Base-by-base conservation (phyloP, 2,888 invertebrate species). In the Campopleginae sp. region DNA sequence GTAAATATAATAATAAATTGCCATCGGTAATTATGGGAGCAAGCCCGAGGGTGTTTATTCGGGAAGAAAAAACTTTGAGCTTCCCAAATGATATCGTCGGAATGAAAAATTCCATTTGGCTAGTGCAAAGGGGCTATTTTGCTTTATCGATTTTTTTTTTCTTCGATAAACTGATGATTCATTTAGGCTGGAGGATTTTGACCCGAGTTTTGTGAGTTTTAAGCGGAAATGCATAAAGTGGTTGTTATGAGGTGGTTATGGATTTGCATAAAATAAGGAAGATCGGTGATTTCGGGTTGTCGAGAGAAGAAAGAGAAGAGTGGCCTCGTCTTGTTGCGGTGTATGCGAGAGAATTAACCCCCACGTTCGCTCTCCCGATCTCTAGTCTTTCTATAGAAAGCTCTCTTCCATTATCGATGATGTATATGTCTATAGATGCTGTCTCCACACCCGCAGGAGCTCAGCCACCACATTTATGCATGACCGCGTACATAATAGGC, bases 391-490 rank as follows among this genome's bases (percentile, higher is more conserved):
- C 58, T 58, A 51, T 61, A 72, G 46, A 58, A 23, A 46, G 46
- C 66, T 51, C 82, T 72, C 84, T 82, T 86, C 87, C 87, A 87
- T 88, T 88, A 87, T 88, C 88, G 87, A 88, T 86, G 87, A 88
- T 86, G 17, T 66, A 44, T 82, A 66, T 63, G 42, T 61, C 31
- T 46, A 71, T 61, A 54, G 38, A 54, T 46, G 63, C 46, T 48
- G 42, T 46, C 63, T 58, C 19, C 42, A 80, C 68, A 78, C 76
- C 81, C 85, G 82, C 82, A 76, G 75, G 80, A 78, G 71, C 86
- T 87, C 88, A 89, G 88, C 90, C 87, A 87, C 84, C 77, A 79
- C 88, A 88, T 88, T 90, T 89, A 90, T 90, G 90, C 90, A 87
- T 86, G 86, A 74, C 72, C 89, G 89, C 88, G 88, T 86, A 85